A percentile compares a stretch with the other conserved stretches of the same genome.
These are phyloP conservation scores for Darevskia mixta DNA, from an alignment of 2,797 vertebrate genomes.

Conservation along the genomic window DNA sequence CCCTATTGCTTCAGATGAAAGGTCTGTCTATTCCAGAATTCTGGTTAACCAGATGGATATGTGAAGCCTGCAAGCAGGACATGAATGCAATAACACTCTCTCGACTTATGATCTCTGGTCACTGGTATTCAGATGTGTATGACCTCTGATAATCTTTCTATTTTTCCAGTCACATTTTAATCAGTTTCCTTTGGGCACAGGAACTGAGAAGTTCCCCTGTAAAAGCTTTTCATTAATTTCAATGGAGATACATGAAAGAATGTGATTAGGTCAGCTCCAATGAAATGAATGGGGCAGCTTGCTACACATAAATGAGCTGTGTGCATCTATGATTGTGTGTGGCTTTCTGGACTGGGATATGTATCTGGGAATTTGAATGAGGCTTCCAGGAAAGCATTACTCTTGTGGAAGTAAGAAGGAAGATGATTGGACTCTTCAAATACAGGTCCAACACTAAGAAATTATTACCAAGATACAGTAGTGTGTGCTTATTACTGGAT, in stretches of 20 bases:
- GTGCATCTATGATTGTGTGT: background rate
- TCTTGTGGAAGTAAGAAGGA: background rate
- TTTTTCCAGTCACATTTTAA: no score
- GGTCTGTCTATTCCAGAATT: no score
- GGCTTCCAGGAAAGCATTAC: background rate
- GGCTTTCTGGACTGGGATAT: background rate
- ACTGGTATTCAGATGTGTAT: no score
- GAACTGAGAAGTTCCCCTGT: background rate
- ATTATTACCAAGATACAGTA: background rate
- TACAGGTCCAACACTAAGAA: background rate
- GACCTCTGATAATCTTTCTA: no score
- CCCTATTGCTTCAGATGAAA: no score
- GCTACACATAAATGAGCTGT: background rate
- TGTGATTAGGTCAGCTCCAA: background rate
- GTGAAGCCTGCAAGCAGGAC: no score
- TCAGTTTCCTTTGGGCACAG: background rate
- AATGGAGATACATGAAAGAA: background rate
- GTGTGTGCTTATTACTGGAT: background rate
- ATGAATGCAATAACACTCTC: no score
- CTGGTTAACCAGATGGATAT: no score
- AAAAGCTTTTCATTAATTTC: background rate
- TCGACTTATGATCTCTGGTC: no score
- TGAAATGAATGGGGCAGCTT: background rate
- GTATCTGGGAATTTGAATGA: background rate
- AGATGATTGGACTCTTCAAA: background rate